Evolutionary conservation across 2,113 vertebrate species (phyloP), one percentile per base, ranked within the genome.

Genomic region (Hippocampus mohnikei): DNA sequence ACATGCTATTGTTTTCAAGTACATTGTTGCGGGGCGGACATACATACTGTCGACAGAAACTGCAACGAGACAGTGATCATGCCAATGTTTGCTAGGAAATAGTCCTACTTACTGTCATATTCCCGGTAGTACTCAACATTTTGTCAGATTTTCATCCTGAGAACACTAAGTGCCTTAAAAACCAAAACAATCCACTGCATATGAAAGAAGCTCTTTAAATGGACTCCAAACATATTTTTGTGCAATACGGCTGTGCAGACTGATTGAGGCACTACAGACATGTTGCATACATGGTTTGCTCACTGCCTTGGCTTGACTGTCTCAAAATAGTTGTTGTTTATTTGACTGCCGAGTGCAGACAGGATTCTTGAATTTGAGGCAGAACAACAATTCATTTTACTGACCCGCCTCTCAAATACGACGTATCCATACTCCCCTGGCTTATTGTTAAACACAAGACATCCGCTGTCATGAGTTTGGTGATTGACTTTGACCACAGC

Each of bases 401-500:
- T 4, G 58, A 82, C 69, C 11, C 11, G 27, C 55, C 70, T 81
- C n/a, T 68, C 10, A 12, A 71, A 62, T 60, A n/a, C 55, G 61
- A 69, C 72, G 68, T 75, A 62, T 77, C 74, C 52, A 69, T 40
- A 69, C 81, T 63, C 77, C 67, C 48, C 13, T 3, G 37, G 12
- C 61, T 15, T 40, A 29, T 65, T 41, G 50, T 75, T 70, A 78
- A 85, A 83, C 58, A 73, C 63, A 71, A 74, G 77, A 67, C 74
- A 82, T 85, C 74, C 79, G 70, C 81, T 81, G 81, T 72, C 77
- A 62, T 79, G 84, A 70, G 72, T 65, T 25, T 58, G 48, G 71
- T 70, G 68, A 74, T 66, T 66, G 74, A 79, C 80, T 86, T 79
- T 82, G 78, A 81, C 87, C 77, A 18, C n/a, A 67, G 65, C 50